phyloP scores from a whole-genome alignment of 1,140 invertebrate genomes.

The Nasonia giraulti region DNA sequence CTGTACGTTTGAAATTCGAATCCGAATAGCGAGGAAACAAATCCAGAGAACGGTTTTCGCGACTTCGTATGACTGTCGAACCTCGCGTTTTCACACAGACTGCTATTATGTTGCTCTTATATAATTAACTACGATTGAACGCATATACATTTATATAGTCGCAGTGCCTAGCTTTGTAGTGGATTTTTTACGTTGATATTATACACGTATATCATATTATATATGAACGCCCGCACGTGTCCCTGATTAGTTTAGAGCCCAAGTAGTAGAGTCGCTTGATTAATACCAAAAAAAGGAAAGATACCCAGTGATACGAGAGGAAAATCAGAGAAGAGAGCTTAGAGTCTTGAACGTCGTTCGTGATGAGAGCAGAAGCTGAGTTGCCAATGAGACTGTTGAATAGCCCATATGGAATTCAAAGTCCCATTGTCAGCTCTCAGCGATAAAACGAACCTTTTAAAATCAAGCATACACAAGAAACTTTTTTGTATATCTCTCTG shows the following conservation, averaged over 20 bases:
- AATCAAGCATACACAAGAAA: constrained; percentile 40
- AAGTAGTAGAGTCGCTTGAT: constrained; percentile 11
- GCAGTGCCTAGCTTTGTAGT: constrained; percentile 37
- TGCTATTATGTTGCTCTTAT: not conserved
- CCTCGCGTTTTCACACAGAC: constrained; percentile 45
- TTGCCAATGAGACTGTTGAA: constrained; percentile 23
- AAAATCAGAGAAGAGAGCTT: constrained; percentile 47
- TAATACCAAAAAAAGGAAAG: constrained; percentile 6
- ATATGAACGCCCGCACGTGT: not conserved
- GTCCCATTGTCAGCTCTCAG: constrained; percentile 42
- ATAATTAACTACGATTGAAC: constrained; percentile 1
- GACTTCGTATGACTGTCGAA: constrained; percentile 34
- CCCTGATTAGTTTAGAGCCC: not conserved
- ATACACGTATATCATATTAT: not conserved
- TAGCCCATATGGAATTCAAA: not conserved
- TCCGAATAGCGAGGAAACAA: not conserved
- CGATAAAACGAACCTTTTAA: constrained; percentile 35
- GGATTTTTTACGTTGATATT: constrained; percentile 39
- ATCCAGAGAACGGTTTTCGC: constrained; percentile 39
- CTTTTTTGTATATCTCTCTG: constrained; percentile 63
- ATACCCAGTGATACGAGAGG: constrained; percentile 6
- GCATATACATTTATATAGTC: not conserved
- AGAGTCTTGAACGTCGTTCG: constrained; percentile 53
- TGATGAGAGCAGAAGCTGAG: constrained; percentile 7
- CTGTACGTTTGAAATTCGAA: not conserved